Conservation (phyloP, 1,140 invertebrate genomes). For the Trichonephila clavipes region DNA sequence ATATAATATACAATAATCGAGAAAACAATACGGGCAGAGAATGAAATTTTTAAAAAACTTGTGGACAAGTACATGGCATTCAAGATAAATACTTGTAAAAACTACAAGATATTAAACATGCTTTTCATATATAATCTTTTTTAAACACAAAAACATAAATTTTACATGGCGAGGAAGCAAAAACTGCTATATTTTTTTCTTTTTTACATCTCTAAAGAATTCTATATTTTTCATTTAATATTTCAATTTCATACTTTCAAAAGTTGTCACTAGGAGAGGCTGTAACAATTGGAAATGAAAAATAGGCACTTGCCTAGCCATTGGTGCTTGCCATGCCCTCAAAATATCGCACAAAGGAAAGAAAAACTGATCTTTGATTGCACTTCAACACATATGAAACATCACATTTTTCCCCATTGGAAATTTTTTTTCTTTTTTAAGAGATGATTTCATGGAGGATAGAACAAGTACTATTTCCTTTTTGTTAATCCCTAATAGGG, state of each 20-base stretch:
- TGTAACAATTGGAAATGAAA: constrained; percentile 40
- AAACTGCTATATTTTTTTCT: constrained; percentile 25
- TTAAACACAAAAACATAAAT: constrained; percentile 52
- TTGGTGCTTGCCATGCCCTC: constrained; percentile 69
- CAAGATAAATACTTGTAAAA: constrained; percentile 56
- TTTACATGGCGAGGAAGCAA: constrained; percentile 59
- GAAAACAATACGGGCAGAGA: constrained; percentile 47
- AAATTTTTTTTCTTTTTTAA: not conserved
- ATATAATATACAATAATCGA: constrained; percentile 67
- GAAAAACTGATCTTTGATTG: constrained; percentile 60
- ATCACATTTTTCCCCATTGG: constrained; percentile 35
- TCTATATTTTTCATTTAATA: constrained; percentile 53
- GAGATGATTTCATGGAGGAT: constrained; percentile 35
- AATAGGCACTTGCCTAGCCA: constrained; percentile 74
- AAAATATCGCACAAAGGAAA: constrained; percentile 29
- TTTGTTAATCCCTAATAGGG: constrained; percentile 41
- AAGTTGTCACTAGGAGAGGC: constrained; percentile 35
- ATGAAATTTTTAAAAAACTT: constrained; percentile 40
- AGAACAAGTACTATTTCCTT: constrained; percentile 12
- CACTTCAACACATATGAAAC: constrained; percentile 72
- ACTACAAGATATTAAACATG: constrained; percentile 64
- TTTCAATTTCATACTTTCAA: constrained; percentile 58
- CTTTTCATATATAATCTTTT: constrained; percentile 48
- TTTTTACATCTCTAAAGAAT: constrained; percentile 50
- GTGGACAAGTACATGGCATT: constrained; percentile 39